phyloP scores from a whole-genome alignment of 2,113 vertebrate genomes.

The Sorex fumeus region DNA sequence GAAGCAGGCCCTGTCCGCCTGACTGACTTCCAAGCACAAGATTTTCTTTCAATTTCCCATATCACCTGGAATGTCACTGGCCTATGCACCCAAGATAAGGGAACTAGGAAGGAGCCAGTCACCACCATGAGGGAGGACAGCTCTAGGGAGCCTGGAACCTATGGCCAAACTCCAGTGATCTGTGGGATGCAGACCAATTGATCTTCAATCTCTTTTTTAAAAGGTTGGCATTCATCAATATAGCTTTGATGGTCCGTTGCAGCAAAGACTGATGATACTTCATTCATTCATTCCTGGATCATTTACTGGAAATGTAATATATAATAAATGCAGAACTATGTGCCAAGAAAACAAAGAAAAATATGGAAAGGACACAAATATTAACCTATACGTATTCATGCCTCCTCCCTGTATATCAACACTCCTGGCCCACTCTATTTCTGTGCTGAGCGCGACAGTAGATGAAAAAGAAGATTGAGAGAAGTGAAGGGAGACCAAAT shows the following conservation, averaged over 20 bases:
- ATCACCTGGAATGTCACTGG: background rate
- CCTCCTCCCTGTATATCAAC: background rate
- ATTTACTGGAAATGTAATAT: constrained; percentile 37
- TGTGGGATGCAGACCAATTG: background rate
- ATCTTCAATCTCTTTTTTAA: constrained; percentile 6
- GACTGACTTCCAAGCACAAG: too few relatives aligned
- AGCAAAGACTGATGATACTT: constrained; percentile 22
- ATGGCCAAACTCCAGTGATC: background rate
- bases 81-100: background rate
- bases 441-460: background rate
- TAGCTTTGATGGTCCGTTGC: background rate
- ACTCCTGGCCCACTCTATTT: background rate
- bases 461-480: background rate
- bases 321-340: background rate
- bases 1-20: too few relatives aligned
- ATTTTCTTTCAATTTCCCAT: too few relatives aligned
- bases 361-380: constrained; percentile 11
- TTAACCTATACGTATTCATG: background rate
- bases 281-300: constrained; percentile 11
- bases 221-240: background rate
- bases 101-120: background rate
- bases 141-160: background rate
- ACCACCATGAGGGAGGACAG: background rate
- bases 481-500: background rate
- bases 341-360: constrained; percentile 22